Evolutionary conservation across 2,888 invertebrate species (phyloP).

Genomic region (Melieria crassipennis): DNA sequence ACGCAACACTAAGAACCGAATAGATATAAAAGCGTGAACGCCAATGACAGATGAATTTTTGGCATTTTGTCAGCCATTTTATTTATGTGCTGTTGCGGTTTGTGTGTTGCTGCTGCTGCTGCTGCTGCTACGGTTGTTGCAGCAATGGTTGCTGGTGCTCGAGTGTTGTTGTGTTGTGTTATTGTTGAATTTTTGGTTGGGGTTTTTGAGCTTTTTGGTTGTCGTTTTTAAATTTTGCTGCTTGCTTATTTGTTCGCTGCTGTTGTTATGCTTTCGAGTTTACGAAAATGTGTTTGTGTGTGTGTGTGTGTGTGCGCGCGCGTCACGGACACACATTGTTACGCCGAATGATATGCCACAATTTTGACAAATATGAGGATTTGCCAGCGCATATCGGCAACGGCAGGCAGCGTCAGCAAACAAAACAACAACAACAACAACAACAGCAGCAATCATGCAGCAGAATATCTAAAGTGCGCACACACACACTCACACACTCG

Average conservation of each 20-base stretch:
- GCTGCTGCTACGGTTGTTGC: constrained; percentile 8
- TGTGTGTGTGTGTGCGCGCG: background rate
- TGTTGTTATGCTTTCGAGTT: background rate
- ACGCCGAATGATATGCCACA: constrained; percentile 25
- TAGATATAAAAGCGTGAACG: no score
- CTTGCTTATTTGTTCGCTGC: background rate
- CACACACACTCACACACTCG: constrained; percentile 3
- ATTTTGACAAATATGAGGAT: constrained; percentile 32
- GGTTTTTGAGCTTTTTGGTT: no score
- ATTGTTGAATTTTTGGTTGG: background rate
- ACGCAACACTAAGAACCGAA: no score
- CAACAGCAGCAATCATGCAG: background rate
- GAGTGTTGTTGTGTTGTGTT: background rate
- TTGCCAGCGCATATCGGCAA: background rate
- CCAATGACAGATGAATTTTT: no score
- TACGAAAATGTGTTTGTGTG: constrained; percentile 10
- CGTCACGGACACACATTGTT: background rate
- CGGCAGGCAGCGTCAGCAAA: background rate
- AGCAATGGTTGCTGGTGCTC: background rate
- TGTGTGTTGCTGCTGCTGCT: background rate
- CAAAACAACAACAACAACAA: background rate
- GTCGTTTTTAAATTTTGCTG: no score
- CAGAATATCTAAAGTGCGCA: background rate
- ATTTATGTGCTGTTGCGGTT: constrained; percentile 7
- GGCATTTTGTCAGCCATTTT: background rate